phyloP scores from a whole-genome alignment of 2,113 vertebrate genomes.

The Noturus placidus region DNA sequence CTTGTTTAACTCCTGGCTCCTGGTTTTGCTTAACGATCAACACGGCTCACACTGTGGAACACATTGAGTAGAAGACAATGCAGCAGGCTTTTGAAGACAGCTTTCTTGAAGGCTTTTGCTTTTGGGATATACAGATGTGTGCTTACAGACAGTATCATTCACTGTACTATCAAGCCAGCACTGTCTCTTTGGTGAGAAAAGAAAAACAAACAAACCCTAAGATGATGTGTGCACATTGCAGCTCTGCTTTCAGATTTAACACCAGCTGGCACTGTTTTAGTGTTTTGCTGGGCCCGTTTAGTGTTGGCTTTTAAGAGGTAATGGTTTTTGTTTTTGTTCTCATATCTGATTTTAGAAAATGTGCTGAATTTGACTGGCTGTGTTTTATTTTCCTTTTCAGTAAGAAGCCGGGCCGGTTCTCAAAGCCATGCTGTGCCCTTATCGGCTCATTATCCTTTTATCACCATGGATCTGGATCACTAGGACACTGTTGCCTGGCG shows the following conservation, averaged over 20 bases:
- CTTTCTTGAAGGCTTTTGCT: no score
- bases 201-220: background rate
- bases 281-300: background rate
- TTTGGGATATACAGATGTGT: conserved; percentile 18
- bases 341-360: background rate
- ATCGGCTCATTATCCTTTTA: conserved; percentile 49
- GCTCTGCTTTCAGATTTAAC: background rate
- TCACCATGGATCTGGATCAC: conserved; percentile 47
- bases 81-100: conserved; percentile 31
- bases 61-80: conserved; percentile 28
- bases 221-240: background rate
- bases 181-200: conserved; percentile 20
- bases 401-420: conserved; percentile 6
- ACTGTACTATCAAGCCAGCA: conserved; percentile 8
- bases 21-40: conserved; percentile 32
- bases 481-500: conserved; percentile 55
- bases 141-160: conserved; percentile 23
- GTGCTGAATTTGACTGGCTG: background rate
- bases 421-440: conserved; percentile 16
- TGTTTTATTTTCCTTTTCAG: background rate
- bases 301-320: background rate
- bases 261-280: background rate
- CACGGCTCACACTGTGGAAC: conserved; percentile 31
- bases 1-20: conserved; percentile 13
- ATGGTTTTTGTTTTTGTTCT: background rate